A percentile compares a stretch with the other conserved stretches of the same genome.
Evolutionary conservation across 2,113 vertebrate genomes (phyloP).

Genomic region (Diadophis punctatus): DNA sequence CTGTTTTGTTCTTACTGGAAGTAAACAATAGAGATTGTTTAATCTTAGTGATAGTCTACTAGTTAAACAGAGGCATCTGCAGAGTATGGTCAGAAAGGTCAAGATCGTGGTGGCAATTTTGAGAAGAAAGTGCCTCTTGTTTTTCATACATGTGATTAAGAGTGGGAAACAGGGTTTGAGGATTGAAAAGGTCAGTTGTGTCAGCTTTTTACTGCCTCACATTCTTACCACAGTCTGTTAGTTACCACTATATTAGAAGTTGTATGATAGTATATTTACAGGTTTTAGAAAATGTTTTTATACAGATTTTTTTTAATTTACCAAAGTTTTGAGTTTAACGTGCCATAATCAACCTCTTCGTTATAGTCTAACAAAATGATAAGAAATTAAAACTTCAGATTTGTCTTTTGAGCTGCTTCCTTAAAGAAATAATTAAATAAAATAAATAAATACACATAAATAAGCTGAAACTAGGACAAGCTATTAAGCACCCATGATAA

Average conservation of each 20-base stretch:
- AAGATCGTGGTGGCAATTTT: background rate
- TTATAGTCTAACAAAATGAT: background rate
- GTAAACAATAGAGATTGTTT: background rate
- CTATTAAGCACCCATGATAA: background rate
- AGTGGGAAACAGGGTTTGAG: background rate
- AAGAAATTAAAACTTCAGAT: background rate
- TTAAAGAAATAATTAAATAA: background rate
- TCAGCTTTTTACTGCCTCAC: background rate
- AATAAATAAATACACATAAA: background rate
- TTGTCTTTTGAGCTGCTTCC: background rate
- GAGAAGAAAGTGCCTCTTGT: background rate
- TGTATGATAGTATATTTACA: background rate
- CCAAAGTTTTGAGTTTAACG: background rate
- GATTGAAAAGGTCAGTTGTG: background rate
- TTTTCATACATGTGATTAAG: background rate
- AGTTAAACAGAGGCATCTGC: background rate
- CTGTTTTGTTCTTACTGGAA: background rate
- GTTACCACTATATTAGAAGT: background rate
- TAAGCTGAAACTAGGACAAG: background rate
- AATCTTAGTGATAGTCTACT: background rate
- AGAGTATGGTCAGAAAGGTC: background rate
- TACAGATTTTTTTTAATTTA: background rate
- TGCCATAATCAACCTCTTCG: background rate
- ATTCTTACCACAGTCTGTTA: background rate
- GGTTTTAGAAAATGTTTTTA: background rate